Base-by-base conservation (phyloP, 2,888 invertebrate genomes). In the Lochmaea crataegi region DNA sequence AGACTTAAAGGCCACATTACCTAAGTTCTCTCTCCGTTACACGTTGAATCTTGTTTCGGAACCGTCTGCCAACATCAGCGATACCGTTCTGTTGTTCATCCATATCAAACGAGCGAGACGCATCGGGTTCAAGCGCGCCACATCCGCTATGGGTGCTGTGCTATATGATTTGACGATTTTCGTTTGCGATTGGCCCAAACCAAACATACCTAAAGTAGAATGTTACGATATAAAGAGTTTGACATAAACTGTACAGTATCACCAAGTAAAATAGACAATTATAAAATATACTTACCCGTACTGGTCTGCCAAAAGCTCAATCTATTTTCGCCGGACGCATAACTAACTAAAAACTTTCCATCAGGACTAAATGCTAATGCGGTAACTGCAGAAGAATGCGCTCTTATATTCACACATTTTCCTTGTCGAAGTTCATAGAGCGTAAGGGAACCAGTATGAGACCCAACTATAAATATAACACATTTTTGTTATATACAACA, bases 271-370 rank as follows among this genome's bases (percentile, higher is more conserved):
- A 22, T 22, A 22, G 4, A 12, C 2, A 74, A 67, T 68, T 68
- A 56, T 41, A 11, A 2, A 22, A 16, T n/a, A 6, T 51, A 75
- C 87, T 86, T 81, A 93, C 96, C 94, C 85, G 96, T 91, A 74
- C 92, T 92, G 78, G 97, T 98, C 92, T 99, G 99, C 99, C 99
- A 99, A 88, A 99, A 99, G 80, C 95, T 96, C 68, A 99, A 91
- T 79, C 96, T 92, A 87, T 98, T 97, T 87, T 99, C 99, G 10
- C 92, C 89, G 80, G 96, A 95, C 58, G 97, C 96, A 88, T 98
- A 99, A 41, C 98, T 97, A 58, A 97, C 98, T 78, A 99, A 90
- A 86, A 94, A 97, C 83, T 99, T 97, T 18, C 99, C 99, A 88
- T 99, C 99, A 0, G 98, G 97, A 78, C 97, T 97, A 89, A 99